A percentile compares a stretch with the other conserved stretches of the same genome.
Conservation (phyloP, 1,140 invertebrate genomes). For the Galendromus occidentalis region DNA sequence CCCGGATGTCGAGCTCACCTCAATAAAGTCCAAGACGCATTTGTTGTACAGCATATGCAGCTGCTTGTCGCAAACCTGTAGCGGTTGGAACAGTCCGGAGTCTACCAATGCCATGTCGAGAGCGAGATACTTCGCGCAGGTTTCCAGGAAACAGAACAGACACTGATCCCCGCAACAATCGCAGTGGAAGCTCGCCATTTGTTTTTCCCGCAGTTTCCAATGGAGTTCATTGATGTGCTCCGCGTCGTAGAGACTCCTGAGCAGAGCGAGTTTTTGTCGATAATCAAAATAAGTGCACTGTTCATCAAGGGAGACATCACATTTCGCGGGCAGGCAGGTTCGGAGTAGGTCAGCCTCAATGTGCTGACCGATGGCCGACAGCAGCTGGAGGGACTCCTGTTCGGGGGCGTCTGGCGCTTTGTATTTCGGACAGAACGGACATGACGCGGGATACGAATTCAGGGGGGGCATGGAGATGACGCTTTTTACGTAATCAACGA, state of each 20-base stretch:
- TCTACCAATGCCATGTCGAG: neutral
- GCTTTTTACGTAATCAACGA: neutral
- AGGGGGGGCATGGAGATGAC: neutral
- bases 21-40: neutral
- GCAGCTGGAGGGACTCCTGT: neutral
- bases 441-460: neutral
- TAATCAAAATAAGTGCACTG: slow-evolving; percentile 1
- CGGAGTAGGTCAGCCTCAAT: neutral
- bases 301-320: neutral
- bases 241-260: slow-evolving; percentile 4
- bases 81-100: neutral
- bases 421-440: neutral
- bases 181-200: neutral
- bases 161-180: neutral
- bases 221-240: slow-evolving; percentile 2
- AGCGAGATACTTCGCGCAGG: neutral
- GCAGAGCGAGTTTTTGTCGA: neutral
- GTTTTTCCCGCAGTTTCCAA: neutral
- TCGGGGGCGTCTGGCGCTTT: neutral
- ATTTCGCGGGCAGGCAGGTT: neutral
- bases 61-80: slow-evolving; percentile 8
- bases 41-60: neutral
- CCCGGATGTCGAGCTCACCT: neutral
- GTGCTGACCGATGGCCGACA: slow-evolving; percentile 7
- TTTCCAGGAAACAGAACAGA: slow-evolving; percentile 1